Percentiles rank a stretch among this genome's conserved stretches.
Evolutionary conservation across 2,797 vertebrate species (phyloP).

Genomic region (Gymnocypris eckloni): DNA sequence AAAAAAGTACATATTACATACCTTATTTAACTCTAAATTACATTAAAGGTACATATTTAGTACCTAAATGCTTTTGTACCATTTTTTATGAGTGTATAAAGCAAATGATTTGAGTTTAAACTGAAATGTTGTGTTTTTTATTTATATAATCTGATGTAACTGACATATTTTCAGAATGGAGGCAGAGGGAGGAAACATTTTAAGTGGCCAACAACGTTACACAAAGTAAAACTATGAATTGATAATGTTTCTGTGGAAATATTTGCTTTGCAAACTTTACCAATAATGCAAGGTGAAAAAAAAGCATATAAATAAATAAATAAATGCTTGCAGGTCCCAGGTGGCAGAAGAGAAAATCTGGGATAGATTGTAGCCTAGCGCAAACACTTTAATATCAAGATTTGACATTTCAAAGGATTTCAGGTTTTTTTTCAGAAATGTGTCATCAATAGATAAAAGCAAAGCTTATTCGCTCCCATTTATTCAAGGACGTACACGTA

Average conservation of each 20-base stretch:
- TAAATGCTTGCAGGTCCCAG: background rate
- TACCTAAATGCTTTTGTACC: background rate
- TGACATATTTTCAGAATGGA: background rate
- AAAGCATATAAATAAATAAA: background rate
- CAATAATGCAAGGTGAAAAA: too few species aligned
- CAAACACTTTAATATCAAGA: background rate
- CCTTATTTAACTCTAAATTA: background rate
- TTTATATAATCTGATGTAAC: background rate
- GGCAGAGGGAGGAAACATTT: background rate
- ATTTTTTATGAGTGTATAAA: background rate
- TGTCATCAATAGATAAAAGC: background rate
- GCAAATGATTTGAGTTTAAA: background rate
- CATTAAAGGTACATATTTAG: background rate
- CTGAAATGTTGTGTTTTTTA: too few species aligned
- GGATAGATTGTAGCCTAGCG: background rate
- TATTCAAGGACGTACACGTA: background rate
- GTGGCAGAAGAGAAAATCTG: background rate
- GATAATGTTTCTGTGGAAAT: background rate
- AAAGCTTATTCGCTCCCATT: background rate
- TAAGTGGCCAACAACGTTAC: background rate
- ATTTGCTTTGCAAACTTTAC: background rate
- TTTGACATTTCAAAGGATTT: slow-evolving; percentile 45
- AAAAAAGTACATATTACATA: background rate
- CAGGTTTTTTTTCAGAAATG: background rate
- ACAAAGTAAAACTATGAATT: background rate